Base-by-base conservation (phyloP, 2,797 vertebrate genomes). In the Myotis daubentonii region DNA sequence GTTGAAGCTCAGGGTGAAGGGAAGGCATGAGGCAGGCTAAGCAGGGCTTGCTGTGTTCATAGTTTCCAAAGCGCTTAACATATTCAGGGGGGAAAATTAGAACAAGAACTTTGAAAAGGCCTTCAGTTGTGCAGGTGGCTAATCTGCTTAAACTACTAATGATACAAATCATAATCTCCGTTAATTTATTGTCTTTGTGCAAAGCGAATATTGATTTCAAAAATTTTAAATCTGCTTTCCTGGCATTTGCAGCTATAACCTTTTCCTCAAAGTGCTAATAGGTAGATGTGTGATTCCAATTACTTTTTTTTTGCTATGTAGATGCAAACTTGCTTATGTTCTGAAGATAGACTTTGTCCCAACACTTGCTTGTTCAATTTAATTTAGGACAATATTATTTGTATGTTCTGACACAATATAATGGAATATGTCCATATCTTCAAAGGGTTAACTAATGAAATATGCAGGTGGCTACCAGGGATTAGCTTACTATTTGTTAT, bases 181-280 rank as follows among this genome's bases (percentile, higher is more conserved):
- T 88, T 22, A 3, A 53, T 93, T 65, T 60, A 76, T 74, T 82
- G 38, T 74, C 81, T 95, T n/a, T 80, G 68, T 89, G 41, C 13
- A 71, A 97, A 89, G n/a, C 68, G 65, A 93, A 89, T 94, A 93
- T 96, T 66, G 81, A 88, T 92, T 68, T 94, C 28, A 36, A 51
- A 68, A 93, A 76, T 55, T 93, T 15, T 23, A 51, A 88, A 83
- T 79, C 2, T 44, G 23, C 57, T 71, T 66, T 55, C 44, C 0
- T 74, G 87, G 75, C 33, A 94, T 65, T 88, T 87, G 62, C 0
- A 86, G n/a, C 10, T 55, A 57, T 71, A 51, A 36, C 9, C 9
- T 72, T 9, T 41, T 92, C 5, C 30, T 88, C 9, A 9, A 71
- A 87, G 20, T 57, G 33, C 19, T 28, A 36, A 30, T 57, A 70